These are phyloP conservation scores for Heliconius eleuchia DNA, from an alignment of 1,140 invertebrate species.

Conservation along the genomic window DNA sequence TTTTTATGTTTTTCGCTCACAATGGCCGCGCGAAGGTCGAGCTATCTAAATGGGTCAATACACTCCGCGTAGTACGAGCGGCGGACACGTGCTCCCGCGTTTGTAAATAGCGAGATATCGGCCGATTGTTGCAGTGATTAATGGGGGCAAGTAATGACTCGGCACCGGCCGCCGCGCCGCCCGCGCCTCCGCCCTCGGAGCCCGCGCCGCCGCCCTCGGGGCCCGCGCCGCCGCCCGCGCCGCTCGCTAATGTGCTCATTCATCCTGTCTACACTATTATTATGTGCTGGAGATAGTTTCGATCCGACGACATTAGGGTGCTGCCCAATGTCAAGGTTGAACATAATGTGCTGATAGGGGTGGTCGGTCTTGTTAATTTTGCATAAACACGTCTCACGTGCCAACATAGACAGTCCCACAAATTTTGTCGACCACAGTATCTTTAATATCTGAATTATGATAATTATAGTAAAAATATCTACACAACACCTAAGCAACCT, in stretches of 20 bases:
- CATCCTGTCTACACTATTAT: conserved; percentile 77
- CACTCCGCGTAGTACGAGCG: conserved; percentile 77
- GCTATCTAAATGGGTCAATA: conserved; percentile 82
- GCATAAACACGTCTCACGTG: not conserved
- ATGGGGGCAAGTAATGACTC: conserved; percentile 78
- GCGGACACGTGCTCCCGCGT: conserved; percentile 77
- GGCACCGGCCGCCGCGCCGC: conserved; percentile 43
- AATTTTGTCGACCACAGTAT: not conserved
- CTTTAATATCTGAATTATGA: not conserved
- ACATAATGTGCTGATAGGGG: too few species aligned
- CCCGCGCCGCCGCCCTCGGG: conserved; percentile 65
- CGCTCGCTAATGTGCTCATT: conserved; percentile 76
- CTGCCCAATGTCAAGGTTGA: conserved; percentile 72
- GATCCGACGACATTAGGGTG: conserved; percentile 70
- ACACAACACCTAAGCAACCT: too few species aligned
- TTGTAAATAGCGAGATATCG: conserved; percentile 81
- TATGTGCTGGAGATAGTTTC: conserved; percentile 73
- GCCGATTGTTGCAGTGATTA: conserved; percentile 81
- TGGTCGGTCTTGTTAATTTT: conserved; percentile 18
- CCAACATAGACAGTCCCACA: not conserved
- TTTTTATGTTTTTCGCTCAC: conserved; percentile 81
- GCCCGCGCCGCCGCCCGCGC: conserved; percentile 50
- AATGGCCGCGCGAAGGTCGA: conserved; percentile 80
- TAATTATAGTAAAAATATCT: not conserved
- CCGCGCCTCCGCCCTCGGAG: conserved; percentile 13